Conservation (phyloP, 1,140 invertebrate species). For the Lethocerus indicus region DNA sequence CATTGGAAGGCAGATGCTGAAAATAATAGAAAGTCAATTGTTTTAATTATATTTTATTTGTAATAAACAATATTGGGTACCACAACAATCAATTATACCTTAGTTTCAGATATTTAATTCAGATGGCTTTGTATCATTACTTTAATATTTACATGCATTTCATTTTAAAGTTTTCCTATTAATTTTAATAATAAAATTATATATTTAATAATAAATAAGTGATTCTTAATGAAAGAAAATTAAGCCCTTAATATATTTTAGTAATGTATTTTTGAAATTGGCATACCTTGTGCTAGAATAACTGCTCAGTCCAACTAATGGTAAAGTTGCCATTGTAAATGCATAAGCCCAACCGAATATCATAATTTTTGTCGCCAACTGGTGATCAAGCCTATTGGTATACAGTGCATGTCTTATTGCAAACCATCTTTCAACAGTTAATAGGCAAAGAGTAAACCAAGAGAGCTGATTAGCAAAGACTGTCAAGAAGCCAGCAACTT, state of each 20-base stretch:
- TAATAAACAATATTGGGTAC: no score
- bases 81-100: no score
- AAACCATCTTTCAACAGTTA: constrained; percentile 46
- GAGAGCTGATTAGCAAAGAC: constrained; percentile 47
- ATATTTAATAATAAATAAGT: neutral
- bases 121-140: no score
- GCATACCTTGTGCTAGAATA: constrained; percentile 31
- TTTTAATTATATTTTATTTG: neutral
- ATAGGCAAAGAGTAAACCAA: constrained; percentile 43
- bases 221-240: neutral
- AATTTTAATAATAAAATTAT: neutral
- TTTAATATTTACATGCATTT: no score
- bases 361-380: constrained; percentile 33
- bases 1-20: constrained; percentile 31
- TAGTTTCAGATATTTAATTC: no score
- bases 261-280: neutral
- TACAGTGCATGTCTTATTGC: constrained; percentile 43
- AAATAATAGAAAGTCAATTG: constrained; percentile 6
- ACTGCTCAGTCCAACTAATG: constrained; percentile 36
- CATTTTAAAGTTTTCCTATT: no score
- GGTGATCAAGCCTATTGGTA: constrained; percentile 35
- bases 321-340: constrained; percentile 32
- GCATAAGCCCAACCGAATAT: constrained; percentile 36
- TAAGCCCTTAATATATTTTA: neutral
- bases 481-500: constrained; percentile 44